Evolutionary conservation across 2,888 invertebrate species (phyloP).

Genomic region (Aethes cnicana): DNA sequence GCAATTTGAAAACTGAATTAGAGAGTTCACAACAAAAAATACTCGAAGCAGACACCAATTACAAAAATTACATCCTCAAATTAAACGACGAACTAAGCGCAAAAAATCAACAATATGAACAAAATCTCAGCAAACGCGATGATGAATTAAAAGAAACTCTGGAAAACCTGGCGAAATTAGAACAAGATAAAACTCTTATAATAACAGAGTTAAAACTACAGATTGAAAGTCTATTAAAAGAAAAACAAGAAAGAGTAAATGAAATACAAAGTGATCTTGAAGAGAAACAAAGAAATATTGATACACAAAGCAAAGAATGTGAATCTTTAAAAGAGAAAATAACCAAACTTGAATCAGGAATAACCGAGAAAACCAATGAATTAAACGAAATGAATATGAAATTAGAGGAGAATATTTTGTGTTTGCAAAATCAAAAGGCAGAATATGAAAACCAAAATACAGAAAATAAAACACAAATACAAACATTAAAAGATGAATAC

Average conservation of each 20-base stretch:
- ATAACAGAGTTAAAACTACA: conserved; percentile 43
- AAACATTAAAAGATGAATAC: conserved; percentile 30
- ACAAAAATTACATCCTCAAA: conserved; percentile 44
- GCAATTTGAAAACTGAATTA: conserved; percentile 55
- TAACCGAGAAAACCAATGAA: conserved; percentile 43
- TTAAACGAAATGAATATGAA: conserved; percentile 41
- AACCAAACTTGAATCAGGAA: conserved; percentile 41
- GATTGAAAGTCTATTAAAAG: conserved; percentile 35
- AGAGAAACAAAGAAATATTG: conserved; percentile 43
- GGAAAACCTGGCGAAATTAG: conserved; percentile 46
- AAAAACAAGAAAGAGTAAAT: conserved; percentile 45
- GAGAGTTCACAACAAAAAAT: conserved; percentile 53
- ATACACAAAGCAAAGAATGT: conserved; percentile 42
- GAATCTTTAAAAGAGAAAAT: conserved; percentile 42
- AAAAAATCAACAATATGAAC: conserved; percentile 50
- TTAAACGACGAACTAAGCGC: conserved; percentile 46
- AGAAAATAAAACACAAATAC: conserved; percentile 31
- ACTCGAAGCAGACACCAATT: conserved; percentile 47
- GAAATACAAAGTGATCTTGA: conserved; percentile 41
- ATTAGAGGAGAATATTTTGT: conserved; percentile 41
- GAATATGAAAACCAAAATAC: conserved; percentile 67
- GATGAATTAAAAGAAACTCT: conserved; percentile 50
- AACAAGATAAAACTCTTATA: conserved; percentile 42
- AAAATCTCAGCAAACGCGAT: conserved; percentile 49
- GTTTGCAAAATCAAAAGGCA: conserved; percentile 50